Conservation (phyloP, 1,140 invertebrate species). For the Riptortus pedestris region DNA sequence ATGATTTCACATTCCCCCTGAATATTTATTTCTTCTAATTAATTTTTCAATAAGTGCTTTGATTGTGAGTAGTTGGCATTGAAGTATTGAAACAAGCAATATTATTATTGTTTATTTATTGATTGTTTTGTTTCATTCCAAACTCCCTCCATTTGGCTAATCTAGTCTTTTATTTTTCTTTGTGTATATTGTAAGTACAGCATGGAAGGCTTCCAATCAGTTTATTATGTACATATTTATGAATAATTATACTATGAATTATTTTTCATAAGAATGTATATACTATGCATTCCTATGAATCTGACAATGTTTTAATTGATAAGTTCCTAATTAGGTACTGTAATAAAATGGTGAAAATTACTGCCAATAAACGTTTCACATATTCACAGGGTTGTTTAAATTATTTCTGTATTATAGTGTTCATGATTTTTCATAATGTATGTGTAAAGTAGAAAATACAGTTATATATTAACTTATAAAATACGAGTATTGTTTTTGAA, state of each 20-base stretch:
- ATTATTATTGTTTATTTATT: too few species aligned
- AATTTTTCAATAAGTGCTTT: too few species aligned
- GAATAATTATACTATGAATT: not conserved
- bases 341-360: not conserved
- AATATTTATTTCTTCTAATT: too few species aligned
- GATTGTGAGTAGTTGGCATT: not conserved
- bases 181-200: not conserved
- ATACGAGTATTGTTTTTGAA: too few species aligned
- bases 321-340: not conserved
- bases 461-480: too few species aligned
- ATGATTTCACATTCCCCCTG: too few species aligned
- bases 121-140: not conserved
- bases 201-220: not conserved
- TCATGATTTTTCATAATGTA: too few species aligned
- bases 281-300: not conserved
- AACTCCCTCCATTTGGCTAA: constrained; percentile 9
- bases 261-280: too few species aligned
- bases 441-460: constrained; percentile 7
- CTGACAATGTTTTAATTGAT: not conserved
- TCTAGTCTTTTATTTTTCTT: constrained; percentile 3
- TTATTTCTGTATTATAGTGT: constrained; percentile 10
- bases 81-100: constrained; percentile 6
- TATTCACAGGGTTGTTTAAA: too few species aligned
- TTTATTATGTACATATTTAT: not conserved
- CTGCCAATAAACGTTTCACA: not conserved